A percentile compares a stretch with the other conserved stretches of the same genome.
Conservation (phyloP, 2,888 invertebrate genomes). For the Amphipyra berbera region DNA sequence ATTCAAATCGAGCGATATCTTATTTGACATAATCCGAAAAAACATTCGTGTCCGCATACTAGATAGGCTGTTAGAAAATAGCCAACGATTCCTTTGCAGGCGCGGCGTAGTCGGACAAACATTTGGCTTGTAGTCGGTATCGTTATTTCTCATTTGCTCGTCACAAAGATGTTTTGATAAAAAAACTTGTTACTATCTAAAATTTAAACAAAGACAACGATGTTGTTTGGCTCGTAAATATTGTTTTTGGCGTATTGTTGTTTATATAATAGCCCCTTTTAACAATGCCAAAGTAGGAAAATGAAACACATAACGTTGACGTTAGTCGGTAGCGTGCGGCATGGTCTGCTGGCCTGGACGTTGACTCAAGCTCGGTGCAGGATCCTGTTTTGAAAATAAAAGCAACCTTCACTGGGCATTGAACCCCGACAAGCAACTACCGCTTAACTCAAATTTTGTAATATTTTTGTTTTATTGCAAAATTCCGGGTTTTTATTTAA, state of each 20-base stretch:
- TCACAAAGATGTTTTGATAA: conserved; percentile 28
- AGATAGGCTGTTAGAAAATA: too few species aligned
- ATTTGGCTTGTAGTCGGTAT: too few species aligned
- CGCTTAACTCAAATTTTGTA: conserved; percentile 18
- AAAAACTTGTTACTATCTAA: conserved; percentile 3
- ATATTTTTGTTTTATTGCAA: conserved; percentile 7
- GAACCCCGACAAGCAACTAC: conserved; percentile 35
- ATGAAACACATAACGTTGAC: conserved; percentile 9
- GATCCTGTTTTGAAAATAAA: conserved; percentile 59
- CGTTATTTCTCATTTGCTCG: conserved; percentile 6
- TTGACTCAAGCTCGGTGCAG: conserved; percentile 42
- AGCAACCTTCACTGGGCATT: conserved; percentile 47
- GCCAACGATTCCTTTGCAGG: too few species aligned
- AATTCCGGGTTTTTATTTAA: neutral
- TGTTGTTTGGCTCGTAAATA: neutral
- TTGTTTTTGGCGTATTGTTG: neutral
- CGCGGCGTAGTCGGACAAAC: too few species aligned
- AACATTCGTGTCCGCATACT: too few species aligned
- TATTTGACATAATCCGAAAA: too few species aligned
- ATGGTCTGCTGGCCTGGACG: conserved; percentile 14
- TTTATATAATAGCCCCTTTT: neutral
- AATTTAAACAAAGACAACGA: neutral
- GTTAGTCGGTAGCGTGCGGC: conserved; percentile 6
- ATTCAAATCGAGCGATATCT: too few species aligned
- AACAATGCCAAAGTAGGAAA: conserved; percentile 3